Conservation (phyloP, 2,113 vertebrate species). For the Tachysurus fulvidraco region DNA sequence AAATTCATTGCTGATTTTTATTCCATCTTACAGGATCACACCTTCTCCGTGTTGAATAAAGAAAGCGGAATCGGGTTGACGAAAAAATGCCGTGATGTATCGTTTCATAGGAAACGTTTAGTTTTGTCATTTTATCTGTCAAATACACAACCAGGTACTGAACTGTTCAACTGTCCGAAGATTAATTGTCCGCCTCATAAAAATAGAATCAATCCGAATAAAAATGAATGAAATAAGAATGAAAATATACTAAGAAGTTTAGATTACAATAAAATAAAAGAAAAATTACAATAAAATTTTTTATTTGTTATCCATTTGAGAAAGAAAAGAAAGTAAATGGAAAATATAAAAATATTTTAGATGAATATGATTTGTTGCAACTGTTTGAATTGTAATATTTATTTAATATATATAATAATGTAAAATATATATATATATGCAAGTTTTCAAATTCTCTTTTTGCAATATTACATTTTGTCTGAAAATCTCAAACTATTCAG, state of each 20-base stretch:
- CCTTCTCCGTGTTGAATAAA: neutral
- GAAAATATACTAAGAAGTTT: too few species aligned
- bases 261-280: too few species aligned
- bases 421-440: neutral
- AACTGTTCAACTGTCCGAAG: too few species aligned
- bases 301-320: too few species aligned
- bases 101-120: neutral
- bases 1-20: neutral
- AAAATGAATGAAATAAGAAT: too few species aligned
- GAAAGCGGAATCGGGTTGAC: neutral
- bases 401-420: too few species aligned
- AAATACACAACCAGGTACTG: too few species aligned
- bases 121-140: neutral
- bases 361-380: too few species aligned
- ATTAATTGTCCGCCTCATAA: too few species aligned
- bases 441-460: neutral
- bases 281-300: too few species aligned
- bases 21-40: neutral
- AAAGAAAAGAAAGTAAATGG: neutral
- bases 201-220: too few species aligned
- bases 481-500: neutral
- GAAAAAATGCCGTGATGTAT: neutral
- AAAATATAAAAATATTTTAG: neutral
- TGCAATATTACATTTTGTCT: neutral
- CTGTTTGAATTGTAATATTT: too few species aligned